Base-by-base conservation (phyloP, 2,888 invertebrate species). In the Copidosoma aretas region DNA sequence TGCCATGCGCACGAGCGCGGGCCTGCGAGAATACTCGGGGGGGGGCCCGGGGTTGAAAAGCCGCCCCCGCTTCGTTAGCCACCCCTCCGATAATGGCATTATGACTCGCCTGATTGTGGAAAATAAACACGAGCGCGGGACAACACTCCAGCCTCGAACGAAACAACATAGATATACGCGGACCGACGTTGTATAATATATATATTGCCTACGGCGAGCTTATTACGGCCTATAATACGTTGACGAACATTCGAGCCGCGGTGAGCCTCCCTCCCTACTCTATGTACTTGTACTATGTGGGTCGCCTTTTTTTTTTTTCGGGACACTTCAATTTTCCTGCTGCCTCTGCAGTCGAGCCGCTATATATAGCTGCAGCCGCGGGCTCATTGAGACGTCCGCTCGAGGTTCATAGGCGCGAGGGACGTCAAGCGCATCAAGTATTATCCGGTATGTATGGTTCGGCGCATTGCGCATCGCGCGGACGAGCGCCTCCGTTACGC, bases 41-140 rank as follows among this genome's bases (percentile, higher is more conserved):
- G 32, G 60, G 39, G 24, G n/a, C 32, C 51, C 21, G 56, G 51
- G 61, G 53, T 54, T 59, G 64, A 46, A 67, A 43, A 63, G 68
- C 63, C 67, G 52, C 74, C 71, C 73, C 71, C 73, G 71, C 67
- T 72, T 75, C 72, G 65, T 75, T 74, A 71, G 73, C 75, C 79
- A 70, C 77, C 80, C 79, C 80, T 79, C 79, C 77, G 81, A 81
- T 82, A 82, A 82, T 81, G 79, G 78, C 77, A 81, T 82, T 82
- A 81, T 80, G 78, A 80, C 77, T 79, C 78, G 77, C 76, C 77
- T 78, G 78, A 81, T 81, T 81, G 79, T 79, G 78, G 78, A 81
- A n/a, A 81, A 81, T 81, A 81, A 81, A 81, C 80, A 81, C 75
- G 32, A 8, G 32, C 8, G 68, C 58, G 62, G 22, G 49, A 25